phyloP scores from a whole-genome alignment of 2,888 invertebrate genomes.

The Eudemis profundana region DNA sequence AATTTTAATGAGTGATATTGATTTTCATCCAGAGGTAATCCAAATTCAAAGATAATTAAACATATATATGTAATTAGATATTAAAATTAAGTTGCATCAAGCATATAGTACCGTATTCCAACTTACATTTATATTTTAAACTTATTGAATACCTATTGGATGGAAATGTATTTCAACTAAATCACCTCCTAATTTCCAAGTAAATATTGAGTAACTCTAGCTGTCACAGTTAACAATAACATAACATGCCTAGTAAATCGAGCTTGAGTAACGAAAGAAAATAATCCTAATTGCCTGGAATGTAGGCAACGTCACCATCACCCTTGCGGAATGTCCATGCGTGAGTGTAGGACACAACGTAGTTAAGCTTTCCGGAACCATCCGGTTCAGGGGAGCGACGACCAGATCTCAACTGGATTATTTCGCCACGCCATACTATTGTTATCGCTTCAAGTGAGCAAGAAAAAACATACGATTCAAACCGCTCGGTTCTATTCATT shows the following conservation, averaged over 20 bases:
- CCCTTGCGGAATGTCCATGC: conserved; percentile 37
- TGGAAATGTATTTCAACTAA: too few relatives aligned
- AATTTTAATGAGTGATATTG: too few relatives aligned
- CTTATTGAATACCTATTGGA: too few relatives aligned
- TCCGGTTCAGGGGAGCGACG: conserved; percentile 69
- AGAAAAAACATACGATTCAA: conserved; percentile 19
- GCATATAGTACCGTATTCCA: too few relatives aligned
- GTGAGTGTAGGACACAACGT: conserved; percentile 24
- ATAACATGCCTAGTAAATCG: conserved; percentile 19
- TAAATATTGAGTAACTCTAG: conserved; percentile 1
- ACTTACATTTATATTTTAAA: too few relatives aligned
- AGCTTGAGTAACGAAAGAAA: conserved; percentile 28
- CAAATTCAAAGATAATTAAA: too few relatives aligned
- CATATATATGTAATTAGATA: too few relatives aligned
- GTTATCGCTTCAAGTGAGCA: conserved; percentile 55
- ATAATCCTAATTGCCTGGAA: conserved; percentile 71
- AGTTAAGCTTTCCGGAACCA: conserved; percentile 59
- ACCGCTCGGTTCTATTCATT: conserved; percentile 13
- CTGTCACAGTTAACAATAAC: conserved; percentile 20
- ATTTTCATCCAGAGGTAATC: too few relatives aligned
- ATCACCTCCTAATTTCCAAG: too few relatives aligned
- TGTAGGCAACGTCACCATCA: conserved; percentile 54
- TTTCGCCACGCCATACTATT: conserved; percentile 58
- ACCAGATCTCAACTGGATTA: conserved; percentile 66
- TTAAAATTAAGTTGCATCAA: too few relatives aligned